Evolutionary conservation across 2,113 vertebrate species (phyloP).

Genomic region (Leptocoma aspasia): DNA sequence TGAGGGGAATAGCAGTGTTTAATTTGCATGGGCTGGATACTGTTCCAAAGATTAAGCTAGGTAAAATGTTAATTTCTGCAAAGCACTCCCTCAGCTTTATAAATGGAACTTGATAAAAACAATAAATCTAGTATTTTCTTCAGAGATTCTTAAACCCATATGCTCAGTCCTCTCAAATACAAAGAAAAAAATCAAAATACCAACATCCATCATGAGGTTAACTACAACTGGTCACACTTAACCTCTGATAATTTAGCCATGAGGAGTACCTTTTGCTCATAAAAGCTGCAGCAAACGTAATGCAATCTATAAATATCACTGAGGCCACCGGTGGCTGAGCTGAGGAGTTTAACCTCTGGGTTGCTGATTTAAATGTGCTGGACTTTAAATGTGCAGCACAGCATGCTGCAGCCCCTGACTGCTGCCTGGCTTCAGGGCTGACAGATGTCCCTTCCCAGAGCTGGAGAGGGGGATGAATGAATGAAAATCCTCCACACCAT

Average conservation of each 20-base stretch:
- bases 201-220: not conserved
- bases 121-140: not conserved
- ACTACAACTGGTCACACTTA: not conserved
- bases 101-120: not conserved
- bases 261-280: not conserved
- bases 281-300: conserved; percentile 11
- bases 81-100: not conserved
- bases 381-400: conserved; percentile 7
- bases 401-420: not conserved
- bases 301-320: conserved; percentile 30
- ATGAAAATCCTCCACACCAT: conserved; percentile 10
- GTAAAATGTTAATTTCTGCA: not conserved
- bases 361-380: not conserved
- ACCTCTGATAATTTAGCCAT: not conserved
- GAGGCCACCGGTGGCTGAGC: not conserved
- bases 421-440: not conserved
- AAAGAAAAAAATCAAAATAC: not conserved
- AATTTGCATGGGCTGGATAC: not conserved
- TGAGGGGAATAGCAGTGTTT: not conserved
- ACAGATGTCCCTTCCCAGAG: conserved; percentile 40
- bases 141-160: not conserved
- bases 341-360: conserved; percentile 6
- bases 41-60: not conserved
- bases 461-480: not conserved
- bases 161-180: not conserved